Evolutionary conservation across 1,140 invertebrate genomes (phyloP).

Genomic region (Diabrotica virgifera): DNA sequence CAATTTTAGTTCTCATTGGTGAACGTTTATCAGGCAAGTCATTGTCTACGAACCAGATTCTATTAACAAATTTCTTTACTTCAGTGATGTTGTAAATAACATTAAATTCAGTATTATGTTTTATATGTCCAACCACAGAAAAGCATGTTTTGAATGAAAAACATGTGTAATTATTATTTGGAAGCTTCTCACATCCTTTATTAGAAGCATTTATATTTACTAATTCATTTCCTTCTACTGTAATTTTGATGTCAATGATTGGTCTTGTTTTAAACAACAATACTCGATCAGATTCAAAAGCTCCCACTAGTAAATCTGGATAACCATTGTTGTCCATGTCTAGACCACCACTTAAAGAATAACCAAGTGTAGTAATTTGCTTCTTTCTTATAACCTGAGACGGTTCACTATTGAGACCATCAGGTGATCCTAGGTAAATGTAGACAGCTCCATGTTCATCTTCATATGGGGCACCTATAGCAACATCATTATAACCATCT

Average conservation of each 20-base stretch:
- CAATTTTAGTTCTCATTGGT: conserved; percentile 21
- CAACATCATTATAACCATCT: conserved; percentile 85
- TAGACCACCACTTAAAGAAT: conserved; percentile 82
- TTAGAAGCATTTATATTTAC: conserved; percentile 78
- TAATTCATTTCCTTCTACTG: conserved; percentile 55
- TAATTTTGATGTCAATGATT: conserved; percentile 80
- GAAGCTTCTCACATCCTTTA: conserved; percentile 66
- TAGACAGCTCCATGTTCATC: conserved; percentile 77
- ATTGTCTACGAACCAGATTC: conserved; percentile 68
- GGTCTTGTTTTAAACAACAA: conserved; percentile 75
- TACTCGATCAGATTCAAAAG: conserved; percentile 76
- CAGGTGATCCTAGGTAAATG: conserved; percentile 77
- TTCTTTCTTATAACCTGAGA: conserved; percentile 60
- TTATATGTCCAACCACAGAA: conserved; percentile 56
- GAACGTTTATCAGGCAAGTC: conserved; percentile 33
- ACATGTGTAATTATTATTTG: conserved; percentile 68
- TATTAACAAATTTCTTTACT: conserved; percentile 53
- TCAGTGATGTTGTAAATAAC: conserved; percentile 36
- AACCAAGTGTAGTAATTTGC: conserved; percentile 76
- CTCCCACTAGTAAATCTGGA: conserved; percentile 86
- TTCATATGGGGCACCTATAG: conserved; percentile 90
- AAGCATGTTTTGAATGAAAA: conserved; percentile 88
- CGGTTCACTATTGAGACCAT: conserved; percentile 70
- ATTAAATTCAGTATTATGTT: conserved; percentile 23
- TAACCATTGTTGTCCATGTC: conserved; percentile 92